Base-by-base conservation (phyloP, 2,113 vertebrate genomes). In the Epinephelus moara region DNA sequence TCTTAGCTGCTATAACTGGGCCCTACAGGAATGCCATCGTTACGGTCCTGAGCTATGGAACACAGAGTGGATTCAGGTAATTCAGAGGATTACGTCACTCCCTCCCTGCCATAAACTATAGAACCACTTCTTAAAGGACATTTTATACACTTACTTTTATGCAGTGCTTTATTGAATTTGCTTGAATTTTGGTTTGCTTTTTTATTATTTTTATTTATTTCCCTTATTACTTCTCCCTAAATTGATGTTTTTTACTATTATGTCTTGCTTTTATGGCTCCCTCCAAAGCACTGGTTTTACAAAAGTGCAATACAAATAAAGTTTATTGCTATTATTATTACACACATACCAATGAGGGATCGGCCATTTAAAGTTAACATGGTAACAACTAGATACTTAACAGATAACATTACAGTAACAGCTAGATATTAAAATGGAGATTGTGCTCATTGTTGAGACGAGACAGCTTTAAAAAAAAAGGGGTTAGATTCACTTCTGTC, bases 21-120 rank as follows among this genome's bases (percentile, higher is more conserved):
- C 94, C 56, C 84, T 92, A 21, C 88, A 93, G 85, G 93, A 96
- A 33, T 69, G 61, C 6, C 84, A 33, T 27, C 87, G 77, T 57
- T 85, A 92, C 0, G 33, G 94, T 60, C 70, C 70, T 0, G 85
- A 94, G 63, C 67, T 25, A 0, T 97, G 97, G 96, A 93, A 0
- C 19, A 91, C 76, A 91, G 45, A 92, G 74, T 94, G 89, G 94
- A 94, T 95, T n/a, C 96, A 95, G 0, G 97, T 99, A 90, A 77
- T 62, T 42, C 37, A 23, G 18, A 77, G 75, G 19, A 50, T 63
- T 71, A 57, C 4, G 19, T 71, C 15, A 70, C 21, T 57, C 50
- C 21, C 17, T 53, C 18, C 4, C 15, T 56, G 10, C 56, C 63
- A 64, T 61, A 78, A 87, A 79, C 70, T 4, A 70, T 56, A 59